Conservation (phyloP, 2,113 vertebrate species). For the Ochotona curzoniae region DNA sequence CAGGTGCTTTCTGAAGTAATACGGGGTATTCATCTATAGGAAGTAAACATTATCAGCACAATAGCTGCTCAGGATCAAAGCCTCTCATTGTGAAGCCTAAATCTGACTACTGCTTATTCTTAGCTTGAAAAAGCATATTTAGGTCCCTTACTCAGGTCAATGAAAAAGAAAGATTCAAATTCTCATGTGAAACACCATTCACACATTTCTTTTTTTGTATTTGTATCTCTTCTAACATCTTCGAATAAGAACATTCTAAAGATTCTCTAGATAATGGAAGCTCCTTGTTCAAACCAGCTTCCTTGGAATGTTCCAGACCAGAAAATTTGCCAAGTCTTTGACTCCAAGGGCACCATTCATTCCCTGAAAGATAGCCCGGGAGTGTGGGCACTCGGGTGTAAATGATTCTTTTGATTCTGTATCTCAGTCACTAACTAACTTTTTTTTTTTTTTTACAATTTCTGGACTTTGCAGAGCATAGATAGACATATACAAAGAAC, state of each 20-base stretch:
- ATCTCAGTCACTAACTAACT: neutral
- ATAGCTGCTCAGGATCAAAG: neutral
- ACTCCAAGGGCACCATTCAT: neutral
- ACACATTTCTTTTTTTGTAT: neutral
- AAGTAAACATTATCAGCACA: neutral
- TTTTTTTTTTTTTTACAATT: neutral
- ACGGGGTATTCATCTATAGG: constrained; percentile 69
- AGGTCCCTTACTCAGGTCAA: neutral
- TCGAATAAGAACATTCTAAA: neutral
- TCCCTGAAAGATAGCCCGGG: neutral
- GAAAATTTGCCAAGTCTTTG: neutral
- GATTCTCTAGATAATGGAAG: neutral
- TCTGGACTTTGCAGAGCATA: neutral
- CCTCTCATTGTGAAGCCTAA: neutral
- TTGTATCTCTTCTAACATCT: neutral
- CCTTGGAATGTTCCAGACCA: neutral
- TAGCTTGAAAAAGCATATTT: neutral
- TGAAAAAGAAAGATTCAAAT: constrained; percentile 44
- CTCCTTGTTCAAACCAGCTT: neutral
- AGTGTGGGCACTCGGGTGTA: neutral
- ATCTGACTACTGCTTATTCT: neutral
- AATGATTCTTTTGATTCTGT: neutral
- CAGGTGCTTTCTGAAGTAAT: constrained; percentile 89
- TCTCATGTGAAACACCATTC: neutral
- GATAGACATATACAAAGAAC: neutral